Conservation (phyloP, 2,797 vertebrate species). For the Pseudocheirus occidentalis region DNA sequence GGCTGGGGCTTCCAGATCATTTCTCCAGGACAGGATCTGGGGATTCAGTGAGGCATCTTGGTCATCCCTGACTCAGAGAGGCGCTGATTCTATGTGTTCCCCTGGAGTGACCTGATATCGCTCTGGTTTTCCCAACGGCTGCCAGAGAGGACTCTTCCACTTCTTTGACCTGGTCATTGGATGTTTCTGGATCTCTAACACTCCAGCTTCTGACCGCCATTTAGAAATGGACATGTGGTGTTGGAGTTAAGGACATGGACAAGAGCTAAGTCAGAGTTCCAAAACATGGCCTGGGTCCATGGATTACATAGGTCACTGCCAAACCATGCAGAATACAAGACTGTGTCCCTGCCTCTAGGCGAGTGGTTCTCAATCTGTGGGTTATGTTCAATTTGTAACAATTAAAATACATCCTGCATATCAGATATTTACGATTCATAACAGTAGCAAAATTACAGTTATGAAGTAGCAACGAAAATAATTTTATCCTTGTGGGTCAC, state of each 20-base stretch:
- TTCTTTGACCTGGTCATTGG: neutral
- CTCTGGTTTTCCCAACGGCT: neutral
- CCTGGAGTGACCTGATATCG: neutral
- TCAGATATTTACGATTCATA: no score
- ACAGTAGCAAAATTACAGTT: no score
- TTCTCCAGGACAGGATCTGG: neutral
- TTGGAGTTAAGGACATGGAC: neutral
- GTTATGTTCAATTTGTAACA: no score
- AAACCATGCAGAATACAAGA: accelerated
- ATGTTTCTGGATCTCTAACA: neutral
- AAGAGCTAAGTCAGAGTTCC: neutral
- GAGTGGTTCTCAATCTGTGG: no score
- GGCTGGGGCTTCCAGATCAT: neutral
- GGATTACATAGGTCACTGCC: neutral
- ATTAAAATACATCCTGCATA: no score
- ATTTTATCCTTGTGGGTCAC: no score
- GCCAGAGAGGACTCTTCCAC: neutral
- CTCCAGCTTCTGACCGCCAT: neutral
- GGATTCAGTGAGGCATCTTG: neutral
- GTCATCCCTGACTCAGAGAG: neutral
- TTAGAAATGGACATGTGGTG: neutral
- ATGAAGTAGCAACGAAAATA: no score
- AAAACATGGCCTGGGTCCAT: neutral
- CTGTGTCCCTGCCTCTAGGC: neutral
- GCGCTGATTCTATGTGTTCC: neutral